Evolutionary conservation across 2,888 invertebrate species (phyloP), one percentile per base, ranked within the genome.

Genomic region (Augochlorella aurata): DNA sequence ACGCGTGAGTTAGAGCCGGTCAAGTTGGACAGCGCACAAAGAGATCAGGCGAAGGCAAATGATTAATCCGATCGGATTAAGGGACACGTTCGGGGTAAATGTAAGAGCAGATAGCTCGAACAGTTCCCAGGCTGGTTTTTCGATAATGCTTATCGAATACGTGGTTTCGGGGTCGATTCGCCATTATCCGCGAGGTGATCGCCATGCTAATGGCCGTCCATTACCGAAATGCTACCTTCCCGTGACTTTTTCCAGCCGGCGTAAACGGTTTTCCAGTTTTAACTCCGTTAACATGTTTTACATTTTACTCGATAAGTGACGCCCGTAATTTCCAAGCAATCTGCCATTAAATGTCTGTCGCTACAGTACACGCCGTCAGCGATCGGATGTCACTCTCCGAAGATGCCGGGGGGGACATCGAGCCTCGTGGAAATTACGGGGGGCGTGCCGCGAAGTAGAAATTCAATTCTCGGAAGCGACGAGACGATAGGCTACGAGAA

Each of bases 161-260:
- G 16, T 58, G 24, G 9, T 61, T 73, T 54, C 50, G 29, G 29
- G 24, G 12, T 21, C 18, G 50, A 74, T 65, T 21, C 12, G 38
- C 45, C 21, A 49, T 68, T 66, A 68, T 47, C 49, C 29, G 24
- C 47, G 52, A 63, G 50, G n/a, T 16, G 44, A 44, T 50, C 18
- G 14, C 63, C 14, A 65, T n/a, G 65, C 58, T 68, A 68, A 79
- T 24, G 68, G 65, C 45, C 66, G 69, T 65, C 74, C 52, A 73
- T 79, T 72, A 77, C 66, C 69, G 63, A 71, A 74, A 76, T 73
- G 78, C 58, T 54, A 70, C 70, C 66, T 49, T 21, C 44, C 44
- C 71, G 70, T 65, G 67, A 69, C 78, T 81, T 76, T 63, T 78
- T 76, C 49, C 24, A 14, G 9, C 16, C 29, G 47, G 65, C 49